These are phyloP conservation scores for Phalacrocorax pelagicus DNA, from an alignment of 2,113 vertebrate species.

Conservation along the genomic window DNA sequence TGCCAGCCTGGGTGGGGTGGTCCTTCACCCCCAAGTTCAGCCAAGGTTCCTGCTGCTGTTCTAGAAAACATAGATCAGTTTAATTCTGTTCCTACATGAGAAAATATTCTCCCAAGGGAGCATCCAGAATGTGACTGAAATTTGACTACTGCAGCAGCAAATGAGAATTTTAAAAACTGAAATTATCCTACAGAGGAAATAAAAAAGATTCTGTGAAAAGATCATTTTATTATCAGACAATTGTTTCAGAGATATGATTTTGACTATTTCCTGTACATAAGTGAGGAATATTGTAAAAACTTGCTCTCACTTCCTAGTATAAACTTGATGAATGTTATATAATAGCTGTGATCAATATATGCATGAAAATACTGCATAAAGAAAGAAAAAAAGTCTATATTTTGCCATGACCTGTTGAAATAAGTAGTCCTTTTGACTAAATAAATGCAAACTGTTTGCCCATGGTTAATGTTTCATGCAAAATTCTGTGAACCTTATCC, in stretches of 20 bases:
- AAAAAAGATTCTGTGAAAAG: neutral
- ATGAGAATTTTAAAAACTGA: neutral
- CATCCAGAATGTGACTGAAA: neutral
- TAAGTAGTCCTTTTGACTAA: neutral
- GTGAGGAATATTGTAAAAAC: neutral
- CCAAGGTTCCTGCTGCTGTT: neutral
- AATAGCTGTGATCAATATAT: neutral
- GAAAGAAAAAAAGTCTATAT: neutral
- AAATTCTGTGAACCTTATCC: neutral
- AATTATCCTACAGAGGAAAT: neutral
- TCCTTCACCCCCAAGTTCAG: neutral
- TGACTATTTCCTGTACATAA: neutral
- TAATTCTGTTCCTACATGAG: neutral
- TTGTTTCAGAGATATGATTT: neutral
- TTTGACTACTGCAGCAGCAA: neutral
- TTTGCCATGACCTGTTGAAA: neutral
- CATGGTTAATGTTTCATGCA: neutral
- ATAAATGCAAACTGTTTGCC: neutral
- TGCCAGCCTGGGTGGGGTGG: neutral
- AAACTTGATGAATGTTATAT: neutral
- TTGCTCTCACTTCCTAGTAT: neutral
- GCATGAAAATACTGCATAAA: neutral
- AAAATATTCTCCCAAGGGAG: neutral
- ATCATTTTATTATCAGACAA: neutral
- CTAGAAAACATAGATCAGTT: neutral